These are phyloP conservation scores for Agonopterix subpropinquella DNA, from an alignment of 2,888 invertebrate genomes.

Conservation along the genomic window DNA sequence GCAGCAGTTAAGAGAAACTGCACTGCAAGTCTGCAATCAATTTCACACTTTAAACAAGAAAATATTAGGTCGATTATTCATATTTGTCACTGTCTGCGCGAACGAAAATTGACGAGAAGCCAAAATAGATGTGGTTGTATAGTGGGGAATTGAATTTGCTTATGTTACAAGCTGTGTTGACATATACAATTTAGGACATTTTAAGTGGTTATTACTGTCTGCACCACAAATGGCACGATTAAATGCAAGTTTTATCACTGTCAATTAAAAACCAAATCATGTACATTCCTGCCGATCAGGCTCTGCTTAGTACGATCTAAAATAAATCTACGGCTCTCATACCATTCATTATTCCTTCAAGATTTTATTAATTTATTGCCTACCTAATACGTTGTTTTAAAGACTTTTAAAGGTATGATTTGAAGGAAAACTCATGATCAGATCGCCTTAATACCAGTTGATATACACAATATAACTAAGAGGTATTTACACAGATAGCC, in stretches of 20 bases:
- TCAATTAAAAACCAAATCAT: conserved; percentile 17
- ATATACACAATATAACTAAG: conserved; percentile 20
- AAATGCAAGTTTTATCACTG: conserved; percentile 68
- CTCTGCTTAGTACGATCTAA: conserved; percentile 19
- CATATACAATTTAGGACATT: too few relatives aligned
- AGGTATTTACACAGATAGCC: conserved; percentile 69
- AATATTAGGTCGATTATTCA: too few relatives aligned
- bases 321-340: conserved; percentile 14
- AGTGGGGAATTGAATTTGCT: too few relatives aligned
- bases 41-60: too few relatives aligned
- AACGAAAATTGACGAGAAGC: too few relatives aligned
- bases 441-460: background rate
- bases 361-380: background rate
- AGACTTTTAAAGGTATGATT: background rate
- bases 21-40: too few relatives aligned
- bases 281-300: conserved; percentile 26
- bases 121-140: too few relatives aligned
- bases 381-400: background rate
- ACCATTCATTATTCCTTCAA: conserved; percentile 1
- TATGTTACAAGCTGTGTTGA: too few relatives aligned
- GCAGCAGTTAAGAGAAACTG: too few relatives aligned
- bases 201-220: conserved; percentile 11
- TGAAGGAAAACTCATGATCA: background rate
- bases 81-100: too few relatives aligned
- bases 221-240: conserved; percentile 57